Conservation (phyloP, 2,113 vertebrate species). For the Pelvicachromis taeniatus region DNA sequence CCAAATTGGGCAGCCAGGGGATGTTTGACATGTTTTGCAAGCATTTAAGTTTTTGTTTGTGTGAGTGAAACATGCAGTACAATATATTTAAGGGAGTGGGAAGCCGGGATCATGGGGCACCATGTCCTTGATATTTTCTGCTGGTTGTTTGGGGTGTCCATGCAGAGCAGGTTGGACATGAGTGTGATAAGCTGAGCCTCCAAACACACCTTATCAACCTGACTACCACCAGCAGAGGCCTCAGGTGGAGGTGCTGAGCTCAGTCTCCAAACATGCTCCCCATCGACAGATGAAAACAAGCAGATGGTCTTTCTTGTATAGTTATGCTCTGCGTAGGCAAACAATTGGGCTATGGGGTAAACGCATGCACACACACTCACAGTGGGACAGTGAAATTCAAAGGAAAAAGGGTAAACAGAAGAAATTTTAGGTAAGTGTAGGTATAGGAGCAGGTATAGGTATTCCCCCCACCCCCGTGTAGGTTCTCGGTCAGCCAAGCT, state of each 20-base stretch:
- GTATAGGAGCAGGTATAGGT: no score
- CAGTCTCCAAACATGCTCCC: not conserved
- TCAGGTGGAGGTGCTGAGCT: not conserved
- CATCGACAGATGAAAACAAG: conserved; percentile 21
- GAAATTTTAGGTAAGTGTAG: no score
- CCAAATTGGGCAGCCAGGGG: not conserved
- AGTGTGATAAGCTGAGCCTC: not conserved
- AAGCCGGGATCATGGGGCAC: not conserved
- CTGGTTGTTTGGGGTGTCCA: not conserved
- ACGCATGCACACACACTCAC: fast-evolving
- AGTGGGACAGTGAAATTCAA: no score
- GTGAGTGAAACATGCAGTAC: not conserved
- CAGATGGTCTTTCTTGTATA: not conserved
- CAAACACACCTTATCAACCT: not conserved
- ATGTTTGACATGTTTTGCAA: not conserved
- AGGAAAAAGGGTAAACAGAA: no score
- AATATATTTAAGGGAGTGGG: not conserved
- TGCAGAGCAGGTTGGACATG: not conserved
- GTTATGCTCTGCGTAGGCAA: not conserved
- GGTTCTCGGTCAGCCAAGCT: no score
- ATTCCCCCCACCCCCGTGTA: no score
- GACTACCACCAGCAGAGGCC: not conserved
- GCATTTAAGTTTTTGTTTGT: not conserved
- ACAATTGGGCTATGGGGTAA: not conserved
- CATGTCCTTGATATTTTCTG: not conserved